These are phyloP conservation scores for Zaprionus lachaisei DNA, from an alignment of 1,140 invertebrate species.

Conservation along the genomic window DNA sequence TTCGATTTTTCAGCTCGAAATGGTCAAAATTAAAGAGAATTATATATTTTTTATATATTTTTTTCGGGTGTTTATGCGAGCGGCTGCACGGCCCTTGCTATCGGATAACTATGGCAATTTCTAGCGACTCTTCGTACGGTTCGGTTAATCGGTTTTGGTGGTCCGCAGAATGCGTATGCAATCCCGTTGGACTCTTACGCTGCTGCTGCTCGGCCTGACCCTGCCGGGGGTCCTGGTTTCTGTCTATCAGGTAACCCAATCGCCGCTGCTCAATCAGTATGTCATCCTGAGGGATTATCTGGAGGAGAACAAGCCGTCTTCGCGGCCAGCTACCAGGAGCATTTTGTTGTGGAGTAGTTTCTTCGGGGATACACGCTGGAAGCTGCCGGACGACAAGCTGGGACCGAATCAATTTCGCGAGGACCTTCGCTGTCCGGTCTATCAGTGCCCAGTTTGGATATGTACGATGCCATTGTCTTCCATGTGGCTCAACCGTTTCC, in stretches of 20 bases:
- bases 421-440: constrained; percentile 58
- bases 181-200: constrained; percentile 23
- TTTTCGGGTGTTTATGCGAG: not conserved
- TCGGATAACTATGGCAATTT: constrained; percentile 39
- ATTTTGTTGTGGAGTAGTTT: constrained; percentile 77
- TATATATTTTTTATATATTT: not conserved
- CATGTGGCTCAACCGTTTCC: constrained; percentile 75
- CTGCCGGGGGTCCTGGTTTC: constrained; percentile 21
- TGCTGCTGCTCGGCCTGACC: constrained; percentile 26
- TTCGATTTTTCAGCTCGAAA: too few relatives aligned
- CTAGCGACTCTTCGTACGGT: constrained; percentile 52
- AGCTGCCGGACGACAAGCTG: constrained; percentile 56
- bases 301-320: not conserved
- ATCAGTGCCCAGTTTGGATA: constrained; percentile 64
- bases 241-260: constrained; percentile 44
- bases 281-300: constrained; percentile 56
- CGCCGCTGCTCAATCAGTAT: constrained; percentile 69
- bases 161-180: constrained; percentile 26
- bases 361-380: constrained; percentile 72
- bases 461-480: constrained; percentile 84
- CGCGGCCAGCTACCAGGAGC: constrained; percentile 23
- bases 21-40: not conserved
- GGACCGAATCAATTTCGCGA: constrained; percentile 63
- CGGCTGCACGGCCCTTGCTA: constrained; percentile 2
- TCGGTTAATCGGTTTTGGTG: constrained; percentile 30